phyloP scores from a whole-genome alignment of 2,888 invertebrate species.

The Metalampra italica region DNA sequence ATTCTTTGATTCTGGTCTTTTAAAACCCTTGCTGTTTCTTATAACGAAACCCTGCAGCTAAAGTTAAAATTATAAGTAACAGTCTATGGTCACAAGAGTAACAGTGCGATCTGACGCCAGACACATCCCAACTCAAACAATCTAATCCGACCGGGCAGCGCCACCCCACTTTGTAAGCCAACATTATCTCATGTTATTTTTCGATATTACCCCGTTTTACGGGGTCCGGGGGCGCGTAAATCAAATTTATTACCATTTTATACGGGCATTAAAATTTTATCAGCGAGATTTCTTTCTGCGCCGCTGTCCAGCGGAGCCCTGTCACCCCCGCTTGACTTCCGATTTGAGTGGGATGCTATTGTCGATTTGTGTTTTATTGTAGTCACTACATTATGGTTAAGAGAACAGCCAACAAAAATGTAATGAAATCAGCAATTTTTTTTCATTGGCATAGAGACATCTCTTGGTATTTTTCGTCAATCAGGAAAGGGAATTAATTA shows the following conservation, averaged over 20 bases:
- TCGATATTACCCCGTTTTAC: slow-evolving; percentile 74
- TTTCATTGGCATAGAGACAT: too few relatives aligned
- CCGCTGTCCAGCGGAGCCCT: slow-evolving; percentile 61
- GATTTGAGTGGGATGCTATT: slow-evolving; percentile 27
- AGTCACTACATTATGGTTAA: background rate
- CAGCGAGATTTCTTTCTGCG: slow-evolving; percentile 68
- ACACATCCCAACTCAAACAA: slow-evolving; percentile 31
- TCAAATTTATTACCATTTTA: slow-evolving; percentile 78
- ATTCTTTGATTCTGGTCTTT: too few relatives aligned
- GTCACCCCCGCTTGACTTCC: slow-evolving; percentile 49
- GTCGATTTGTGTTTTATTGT: slow-evolving; percentile 20
- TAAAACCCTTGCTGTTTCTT: too few relatives aligned
- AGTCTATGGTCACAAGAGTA: too few relatives aligned
- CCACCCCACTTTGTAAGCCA: slow-evolving; percentile 61
- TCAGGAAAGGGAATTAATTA: too few relatives aligned
- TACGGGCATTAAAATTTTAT: slow-evolving; percentile 76
- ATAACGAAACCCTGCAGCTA: too few relatives aligned
- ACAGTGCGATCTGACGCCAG: background rate
- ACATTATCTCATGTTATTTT: slow-evolving; percentile 75
- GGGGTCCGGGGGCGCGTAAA: slow-evolving; percentile 65
- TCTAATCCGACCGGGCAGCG: slow-evolving; percentile 47
- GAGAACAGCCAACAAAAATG: too few relatives aligned
- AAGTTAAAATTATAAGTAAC: background rate
- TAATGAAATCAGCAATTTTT: too few relatives aligned
- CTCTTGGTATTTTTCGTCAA: too few relatives aligned